Evolutionary conservation across 2,113 vertebrate species (phyloP).

Genomic region (Catharus minimus): DNA sequence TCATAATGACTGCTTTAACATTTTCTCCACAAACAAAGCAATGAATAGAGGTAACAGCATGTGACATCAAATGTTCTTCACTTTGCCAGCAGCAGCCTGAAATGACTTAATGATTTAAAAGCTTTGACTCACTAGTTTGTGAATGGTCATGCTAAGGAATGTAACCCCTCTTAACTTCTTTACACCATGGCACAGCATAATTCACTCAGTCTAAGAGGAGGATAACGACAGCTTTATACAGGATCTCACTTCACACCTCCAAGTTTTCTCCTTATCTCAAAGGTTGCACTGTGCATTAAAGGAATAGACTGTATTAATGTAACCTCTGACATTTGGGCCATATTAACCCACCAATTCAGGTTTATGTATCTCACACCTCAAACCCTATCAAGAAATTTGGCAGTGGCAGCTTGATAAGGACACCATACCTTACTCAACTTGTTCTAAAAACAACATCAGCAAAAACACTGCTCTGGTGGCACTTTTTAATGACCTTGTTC

Average conservation of each 20-base stretch:
- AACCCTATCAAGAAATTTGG: slow-evolving; percentile 71
- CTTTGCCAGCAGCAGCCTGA: not conserved
- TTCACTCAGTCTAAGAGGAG: slow-evolving; percentile 63
- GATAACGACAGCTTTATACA: slow-evolving; percentile 67
- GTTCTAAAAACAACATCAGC: slow-evolving; percentile 79
- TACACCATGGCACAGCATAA: slow-evolving; percentile 55
- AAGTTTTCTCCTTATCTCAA: slow-evolving; percentile 69
- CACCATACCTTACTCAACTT: slow-evolving; percentile 54
- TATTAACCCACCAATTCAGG: slow-evolving; percentile 60
- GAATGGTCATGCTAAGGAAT: slow-evolving; percentile 63
- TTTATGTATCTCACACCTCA: slow-evolving; percentile 81
- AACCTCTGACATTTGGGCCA: slow-evolving; percentile 62
- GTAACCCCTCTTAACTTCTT: slow-evolving; percentile 73
- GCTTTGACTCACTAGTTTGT: not conserved
- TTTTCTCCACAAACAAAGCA: not conserved
- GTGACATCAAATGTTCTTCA: not conserved
- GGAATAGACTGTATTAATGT: slow-evolving; percentile 71
- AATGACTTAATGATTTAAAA: slow-evolving; percentile 8
- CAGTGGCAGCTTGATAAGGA: slow-evolving; percentile 71
- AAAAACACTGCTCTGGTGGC: slow-evolving; percentile 38
- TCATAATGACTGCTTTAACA: not conserved
- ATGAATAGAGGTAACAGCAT: not conserved
- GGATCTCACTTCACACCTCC: slow-evolving; percentile 75
- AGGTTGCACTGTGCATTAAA: slow-evolving; percentile 68
- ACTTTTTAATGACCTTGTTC: slow-evolving; percentile 69